Base-by-base conservation (phyloP, 2,888 invertebrate species). In the Apoda limacodes region DNA sequence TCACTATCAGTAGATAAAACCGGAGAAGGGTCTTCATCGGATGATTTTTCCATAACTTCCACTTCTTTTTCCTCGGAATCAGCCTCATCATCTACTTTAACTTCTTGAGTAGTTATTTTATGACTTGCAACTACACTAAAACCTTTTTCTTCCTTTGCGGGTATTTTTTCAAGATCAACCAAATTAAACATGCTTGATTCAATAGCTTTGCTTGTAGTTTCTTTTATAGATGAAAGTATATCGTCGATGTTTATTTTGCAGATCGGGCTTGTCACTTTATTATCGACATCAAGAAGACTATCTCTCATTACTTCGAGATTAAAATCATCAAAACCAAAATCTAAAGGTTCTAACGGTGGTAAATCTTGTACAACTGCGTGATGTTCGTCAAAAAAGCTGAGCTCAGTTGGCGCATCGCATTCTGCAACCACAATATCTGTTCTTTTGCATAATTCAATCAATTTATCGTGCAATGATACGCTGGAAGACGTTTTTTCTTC, bases 1-100 rank as follows among this genome's bases (percentile, higher is more conserved):
- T 85, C 85, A 46, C 85, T 85, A 48, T 85, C 85, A 0, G 81
- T 67, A 1, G 84, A 83, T 39, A 76, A 58, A 6, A 76, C 66
- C 2, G 80, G 80, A 19, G 82, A 78, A 2, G 69, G 57, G 36
- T 84, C 84, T 29, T 85, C 85, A 39, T 85, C 85, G 0, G 83
- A 84, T 1, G 82, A 83, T 47, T 84, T 84, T 36, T 83, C 82
- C 55, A 76, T 75, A 42, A 50, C 58, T 37, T 60, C 75, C 28
- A 43, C 56, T 27, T 64, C 67, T 37, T 59, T 63, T 14, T 59
- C 63, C n/a, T n/a, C n/a, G 7, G 45, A 40, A 35, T 62, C 69
- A 3, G 40, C 28, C n/a, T 70, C 69, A 22, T 70, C 74, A 19
- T 78, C 72, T 20, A 69, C 52, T 39, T 68, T 66, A 2, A 78